Percentiles rank a stretch among this genome's conserved stretches.
phyloP scores from a whole-genome alignment of 2,113 vertebrate species.

The Ochotona curzoniae region DNA sequence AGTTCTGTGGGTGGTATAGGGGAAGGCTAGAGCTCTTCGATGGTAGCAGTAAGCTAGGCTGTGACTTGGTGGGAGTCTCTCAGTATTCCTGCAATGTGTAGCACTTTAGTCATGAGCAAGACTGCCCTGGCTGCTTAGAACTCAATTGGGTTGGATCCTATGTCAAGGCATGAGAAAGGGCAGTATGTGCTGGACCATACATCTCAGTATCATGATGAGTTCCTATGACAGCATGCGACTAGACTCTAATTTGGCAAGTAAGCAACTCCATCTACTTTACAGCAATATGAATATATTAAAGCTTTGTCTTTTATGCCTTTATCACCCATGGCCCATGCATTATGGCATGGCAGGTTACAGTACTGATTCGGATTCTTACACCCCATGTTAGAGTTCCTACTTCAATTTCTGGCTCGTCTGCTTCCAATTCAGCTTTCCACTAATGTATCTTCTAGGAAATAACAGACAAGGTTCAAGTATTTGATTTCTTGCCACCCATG shows the following conservation, averaged over 20 bases:
- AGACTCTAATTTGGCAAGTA: not conserved
- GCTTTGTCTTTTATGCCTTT: not conserved
- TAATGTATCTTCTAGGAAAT: no score
- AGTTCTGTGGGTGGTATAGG: not conserved
- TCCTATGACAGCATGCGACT: not conserved
- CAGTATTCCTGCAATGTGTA: rapidly evolving
- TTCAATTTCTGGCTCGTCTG: no score
- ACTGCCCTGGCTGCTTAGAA: not conserved
- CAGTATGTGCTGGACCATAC: not conserved
- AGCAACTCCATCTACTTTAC: not conserved
- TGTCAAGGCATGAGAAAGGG: not conserved
- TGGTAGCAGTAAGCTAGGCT: not conserved
- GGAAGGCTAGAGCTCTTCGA: not conserved
- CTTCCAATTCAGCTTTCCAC: no score
- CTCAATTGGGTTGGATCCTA: not conserved
- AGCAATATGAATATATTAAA: not conserved
- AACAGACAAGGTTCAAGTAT: no score
- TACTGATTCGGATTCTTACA: no score
- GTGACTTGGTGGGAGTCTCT: not conserved
- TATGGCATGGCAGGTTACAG: no score
- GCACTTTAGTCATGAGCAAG: not conserved
- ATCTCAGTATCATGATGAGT: not conserved
- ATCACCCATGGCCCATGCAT: not conserved
- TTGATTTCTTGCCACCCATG: no score
- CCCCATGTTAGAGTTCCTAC: no score